Percentiles rank a stretch among this genome's conserved stretches.
phyloP scores from a whole-genome alignment of 2,113 vertebrate species.

The Marmota flaviventris region DNA sequence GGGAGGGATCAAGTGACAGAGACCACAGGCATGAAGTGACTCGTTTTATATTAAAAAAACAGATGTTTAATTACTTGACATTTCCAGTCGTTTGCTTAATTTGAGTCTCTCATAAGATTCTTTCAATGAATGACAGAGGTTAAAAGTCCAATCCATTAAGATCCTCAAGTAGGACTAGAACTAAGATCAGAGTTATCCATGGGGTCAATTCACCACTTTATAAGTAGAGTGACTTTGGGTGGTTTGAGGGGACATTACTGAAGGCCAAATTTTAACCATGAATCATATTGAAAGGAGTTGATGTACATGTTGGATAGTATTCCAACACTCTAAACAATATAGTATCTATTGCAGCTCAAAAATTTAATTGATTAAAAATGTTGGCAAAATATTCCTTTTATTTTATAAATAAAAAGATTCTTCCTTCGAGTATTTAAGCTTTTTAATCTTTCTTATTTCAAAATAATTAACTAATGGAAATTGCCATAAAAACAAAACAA shows the following conservation, averaged over 20 bases:
- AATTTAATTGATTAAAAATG: background rate
- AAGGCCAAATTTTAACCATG: background rate
- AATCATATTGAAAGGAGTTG: background rate
- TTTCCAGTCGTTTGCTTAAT: constrained; percentile 69
- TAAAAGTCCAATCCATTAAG: constrained; percentile 6
- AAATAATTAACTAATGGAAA: background rate
- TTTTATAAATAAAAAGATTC: background rate
- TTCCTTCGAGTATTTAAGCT: no score
- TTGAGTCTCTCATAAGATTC: constrained; percentile 44
- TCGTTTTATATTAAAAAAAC: constrained; percentile 66
- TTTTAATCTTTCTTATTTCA: no score
- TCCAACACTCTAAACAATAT: background rate
- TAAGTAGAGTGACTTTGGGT: background rate
- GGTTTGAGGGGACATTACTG: background rate
- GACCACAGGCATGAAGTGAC: constrained; percentile 53
- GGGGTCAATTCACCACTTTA: background rate
- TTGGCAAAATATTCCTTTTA: background rate
- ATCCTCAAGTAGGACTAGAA: background rate
- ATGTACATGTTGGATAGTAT: background rate
- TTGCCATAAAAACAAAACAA: background rate
- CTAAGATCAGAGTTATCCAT: background rate
- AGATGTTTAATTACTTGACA: constrained; percentile 76
- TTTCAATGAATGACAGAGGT: constrained; percentile 36
- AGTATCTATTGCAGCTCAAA: background rate
- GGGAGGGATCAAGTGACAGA: background rate